These are phyloP conservation scores for Drosophila setosimentum DNA, from an alignment of 2,888 invertebrate species.

Conservation along the genomic window DNA sequence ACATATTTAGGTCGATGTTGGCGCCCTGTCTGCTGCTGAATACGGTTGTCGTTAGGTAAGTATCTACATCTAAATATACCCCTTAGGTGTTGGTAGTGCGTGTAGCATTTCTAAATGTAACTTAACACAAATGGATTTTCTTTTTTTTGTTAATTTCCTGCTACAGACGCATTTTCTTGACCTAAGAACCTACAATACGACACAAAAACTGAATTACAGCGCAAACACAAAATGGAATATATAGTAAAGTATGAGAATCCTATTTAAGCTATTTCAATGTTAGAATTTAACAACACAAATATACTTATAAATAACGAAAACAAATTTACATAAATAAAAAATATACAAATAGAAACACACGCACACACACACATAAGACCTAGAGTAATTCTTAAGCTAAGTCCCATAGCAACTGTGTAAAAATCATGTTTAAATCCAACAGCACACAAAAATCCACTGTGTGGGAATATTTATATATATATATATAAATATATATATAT, in stretches of 20 bases:
- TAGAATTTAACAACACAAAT: conserved; percentile 60
- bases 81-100: neutral
- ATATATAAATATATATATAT: conserved; percentile 15
- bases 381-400: conserved; percentile 68
- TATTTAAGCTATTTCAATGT: conserved; percentile 80
- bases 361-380: conserved; percentile 8
- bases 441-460: conserved; percentile 19
- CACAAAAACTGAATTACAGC: conserved; percentile 17
- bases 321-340: conserved; percentile 28
- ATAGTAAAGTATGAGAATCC: conserved; percentile 61
- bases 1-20: conserved; percentile 85
- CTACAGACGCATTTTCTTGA: conserved; percentile 81
- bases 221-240: conserved; percentile 40
- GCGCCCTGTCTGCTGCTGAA: conserved; percentile 85
- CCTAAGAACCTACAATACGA: conserved; percentile 72
- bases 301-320: conserved; percentile 44
- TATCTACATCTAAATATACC: neutral
- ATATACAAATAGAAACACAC: neutral
- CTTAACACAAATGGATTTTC: conserved; percentile 29
- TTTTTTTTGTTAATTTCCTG: conserved; percentile 30
- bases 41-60: conserved; percentile 84
- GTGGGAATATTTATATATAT: conserved; percentile 9
- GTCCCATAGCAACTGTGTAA: conserved; percentile 61
- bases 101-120: neutral
- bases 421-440: conserved; percentile 65